phyloP scores from a whole-genome alignment of 2,888 invertebrate genomes.

The Cartodere bifasciata region DNA sequence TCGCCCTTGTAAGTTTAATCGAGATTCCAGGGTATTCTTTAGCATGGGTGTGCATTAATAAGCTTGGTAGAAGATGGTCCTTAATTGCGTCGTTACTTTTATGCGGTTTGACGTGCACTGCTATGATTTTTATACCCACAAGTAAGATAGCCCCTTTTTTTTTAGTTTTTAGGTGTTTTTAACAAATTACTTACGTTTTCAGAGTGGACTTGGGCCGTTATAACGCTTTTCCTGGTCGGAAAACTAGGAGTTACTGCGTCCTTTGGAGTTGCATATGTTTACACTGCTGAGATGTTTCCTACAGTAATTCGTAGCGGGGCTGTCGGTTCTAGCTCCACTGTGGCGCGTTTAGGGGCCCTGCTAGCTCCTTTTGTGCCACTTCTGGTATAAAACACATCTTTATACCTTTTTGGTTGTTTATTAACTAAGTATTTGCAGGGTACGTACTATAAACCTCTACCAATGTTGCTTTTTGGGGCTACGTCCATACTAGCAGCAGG shows the following conservation, averaged over 20 bases:
- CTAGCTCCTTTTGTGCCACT: constrained; percentile 48
- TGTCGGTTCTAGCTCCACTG: constrained; percentile 46
- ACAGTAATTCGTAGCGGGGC: constrained; percentile 43
- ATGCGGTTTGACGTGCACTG: constrained; percentile 41
- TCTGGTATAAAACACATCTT: constrained; percentile 33
- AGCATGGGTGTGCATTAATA: constrained; percentile 39
- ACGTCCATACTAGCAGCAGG: constrained; percentile 40
- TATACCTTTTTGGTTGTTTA: not conserved
- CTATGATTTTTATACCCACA: constrained; percentile 40
- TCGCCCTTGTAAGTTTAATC: constrained; percentile 45
- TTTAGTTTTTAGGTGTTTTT: constrained; percentile 6
- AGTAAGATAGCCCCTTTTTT: constrained; percentile 29
- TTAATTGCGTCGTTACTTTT: constrained; percentile 40
- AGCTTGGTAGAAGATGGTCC: constrained; percentile 39
- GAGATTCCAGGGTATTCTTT: constrained; percentile 48
- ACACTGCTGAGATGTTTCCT: constrained; percentile 45
- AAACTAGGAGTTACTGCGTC: constrained; percentile 51
- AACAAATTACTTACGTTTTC: too few relatives aligned
- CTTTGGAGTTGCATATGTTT: constrained; percentile 50
- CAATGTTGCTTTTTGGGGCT: constrained; percentile 40
- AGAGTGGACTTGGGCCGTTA: constrained; percentile 41
- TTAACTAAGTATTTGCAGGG: too few relatives aligned
- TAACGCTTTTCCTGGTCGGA: constrained; percentile 45
- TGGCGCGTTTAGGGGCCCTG: constrained; percentile 46
- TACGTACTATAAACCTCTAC: constrained; percentile 30